Percentiles rank a stretch among this genome's conserved stretches.
Evolutionary conservation across 2,888 invertebrate species (phyloP).

Genomic region (Aproaerema taeniolella): DNA sequence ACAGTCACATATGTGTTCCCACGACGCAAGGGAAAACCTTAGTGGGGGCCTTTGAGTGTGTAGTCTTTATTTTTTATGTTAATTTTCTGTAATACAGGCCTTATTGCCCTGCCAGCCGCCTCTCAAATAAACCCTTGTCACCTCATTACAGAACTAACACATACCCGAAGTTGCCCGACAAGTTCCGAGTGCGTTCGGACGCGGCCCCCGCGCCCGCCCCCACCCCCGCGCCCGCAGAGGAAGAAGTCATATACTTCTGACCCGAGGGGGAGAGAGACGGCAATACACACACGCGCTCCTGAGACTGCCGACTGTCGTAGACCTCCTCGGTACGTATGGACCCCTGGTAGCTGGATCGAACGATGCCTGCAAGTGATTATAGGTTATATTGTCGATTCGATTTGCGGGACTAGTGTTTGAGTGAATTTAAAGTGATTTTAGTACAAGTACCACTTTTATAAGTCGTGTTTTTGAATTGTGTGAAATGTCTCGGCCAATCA

Average conservation of each 20-base stretch:
- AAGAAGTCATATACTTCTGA: constrained; percentile 85
- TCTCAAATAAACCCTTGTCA: no score
- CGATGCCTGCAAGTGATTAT: neutral
- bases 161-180: constrained; percentile 84
- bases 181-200: constrained; percentile 79
- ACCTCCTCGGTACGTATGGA: constrained; percentile 19
- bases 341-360: constrained; percentile 23
- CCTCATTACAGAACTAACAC: constrained; percentile 83
- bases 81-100: no score
- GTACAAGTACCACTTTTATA: no score
- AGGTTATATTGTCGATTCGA: neutral
- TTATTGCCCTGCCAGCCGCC: no score
- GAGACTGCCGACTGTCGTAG: constrained; percentile 65
- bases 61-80: no score
- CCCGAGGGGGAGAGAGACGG: constrained; percentile 38
- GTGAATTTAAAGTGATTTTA: no score
- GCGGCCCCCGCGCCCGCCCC: constrained; percentile 22
- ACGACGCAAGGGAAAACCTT: no score
- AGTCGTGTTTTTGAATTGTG: no score
- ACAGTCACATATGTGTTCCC: no score
- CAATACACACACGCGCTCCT: constrained; percentile 44
- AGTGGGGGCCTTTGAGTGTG: no score
- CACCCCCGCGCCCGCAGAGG: constrained; percentile 57
- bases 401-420: no score
- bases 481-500: no score